A percentile compares a stretch with the other conserved stretches of the same genome.
These are phyloP conservation scores for Nyctereutes procyonoides DNA, from an alignment of 2,113 vertebrate species.

Conservation along the genomic window DNA sequence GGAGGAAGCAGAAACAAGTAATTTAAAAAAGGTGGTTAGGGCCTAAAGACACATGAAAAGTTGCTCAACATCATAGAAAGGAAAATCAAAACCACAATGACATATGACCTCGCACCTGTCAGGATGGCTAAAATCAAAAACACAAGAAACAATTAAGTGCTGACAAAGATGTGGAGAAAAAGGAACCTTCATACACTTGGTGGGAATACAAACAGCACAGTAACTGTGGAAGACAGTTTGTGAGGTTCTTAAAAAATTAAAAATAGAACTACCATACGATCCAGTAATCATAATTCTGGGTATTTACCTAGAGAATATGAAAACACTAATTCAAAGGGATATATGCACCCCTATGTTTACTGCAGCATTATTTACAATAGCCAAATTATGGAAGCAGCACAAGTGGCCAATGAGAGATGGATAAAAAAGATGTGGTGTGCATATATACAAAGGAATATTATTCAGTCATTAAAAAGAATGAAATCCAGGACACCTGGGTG, in stretches of 20 bases:
- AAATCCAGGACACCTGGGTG: no score
- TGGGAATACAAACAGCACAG: not conserved
- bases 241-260: not conserved
- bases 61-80: not conserved
- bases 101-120: not conserved
- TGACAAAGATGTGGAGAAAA: not conserved
- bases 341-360: not conserved
- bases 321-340: not conserved
- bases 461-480: not conserved
- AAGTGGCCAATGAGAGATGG: not conserved
- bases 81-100: not conserved
- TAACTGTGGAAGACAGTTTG: not conserved
- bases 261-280: not conserved
- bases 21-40: conserved; percentile 16
- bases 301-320: not conserved
- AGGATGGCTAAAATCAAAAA: not conserved
- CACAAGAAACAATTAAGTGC: not conserved
- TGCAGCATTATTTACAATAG: not conserved
- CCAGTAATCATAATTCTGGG: not conserved
- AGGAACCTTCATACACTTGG: not conserved
- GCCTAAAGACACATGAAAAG: not conserved
- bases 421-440: not conserved
- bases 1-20: not conserved
- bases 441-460: not conserved
- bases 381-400: not conserved